A percentile compares a stretch with the other conserved stretches of the same genome.
phyloP scores from a whole-genome alignment of 2,113 vertebrate genomes.

The Misgurnus anguillicaudatus region DNA sequence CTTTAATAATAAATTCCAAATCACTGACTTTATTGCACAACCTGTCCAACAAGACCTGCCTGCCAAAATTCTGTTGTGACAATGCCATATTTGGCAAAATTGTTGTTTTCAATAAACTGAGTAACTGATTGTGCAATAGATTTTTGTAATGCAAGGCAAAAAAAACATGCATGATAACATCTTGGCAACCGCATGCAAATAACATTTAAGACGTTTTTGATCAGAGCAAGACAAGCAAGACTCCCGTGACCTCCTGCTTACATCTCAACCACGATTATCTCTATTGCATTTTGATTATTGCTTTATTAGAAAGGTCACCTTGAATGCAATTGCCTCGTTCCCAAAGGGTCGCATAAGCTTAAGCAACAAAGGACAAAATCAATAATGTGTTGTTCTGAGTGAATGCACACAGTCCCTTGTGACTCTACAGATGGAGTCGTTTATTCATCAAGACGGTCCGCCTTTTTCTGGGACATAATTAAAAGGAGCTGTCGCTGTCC shows the following conservation, averaged over 20 bases:
- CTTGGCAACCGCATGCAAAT: background rate
- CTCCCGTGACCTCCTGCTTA: background rate
- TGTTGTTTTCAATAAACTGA: background rate
- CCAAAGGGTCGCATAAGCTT: slow-evolving; percentile 29
- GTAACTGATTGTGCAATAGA: slow-evolving; percentile 21
- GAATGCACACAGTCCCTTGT: slow-evolving; percentile 35
- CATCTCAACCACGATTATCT: slow-evolving; percentile 12
- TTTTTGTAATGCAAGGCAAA: background rate
- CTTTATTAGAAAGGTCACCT: slow-evolving; percentile 65
- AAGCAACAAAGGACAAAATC: slow-evolving; percentile 29
- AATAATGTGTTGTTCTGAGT: slow-evolving; percentile 48
- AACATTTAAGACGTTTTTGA: background rate
- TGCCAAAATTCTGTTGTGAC: background rate
- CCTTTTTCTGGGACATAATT: slow-evolving; percentile 4
- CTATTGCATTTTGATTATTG: slow-evolving; percentile 24
- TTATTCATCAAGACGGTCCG: slow-evolving; percentile 24
- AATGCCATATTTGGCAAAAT: slow-evolving; percentile 4
- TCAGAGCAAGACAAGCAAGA: background rate
- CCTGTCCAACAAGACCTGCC: background rate
- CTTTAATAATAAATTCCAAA: background rate
- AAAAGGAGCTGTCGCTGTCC: slow-evolving; percentile 10
- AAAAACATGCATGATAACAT: background rate
- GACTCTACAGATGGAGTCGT: slow-evolving; percentile 22
- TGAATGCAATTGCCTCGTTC: slow-evolving; percentile 50
- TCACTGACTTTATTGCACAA: background rate